phyloP scores from a whole-genome alignment of 2,797 vertebrate species.

The Apogon hyalosoma region DNA sequence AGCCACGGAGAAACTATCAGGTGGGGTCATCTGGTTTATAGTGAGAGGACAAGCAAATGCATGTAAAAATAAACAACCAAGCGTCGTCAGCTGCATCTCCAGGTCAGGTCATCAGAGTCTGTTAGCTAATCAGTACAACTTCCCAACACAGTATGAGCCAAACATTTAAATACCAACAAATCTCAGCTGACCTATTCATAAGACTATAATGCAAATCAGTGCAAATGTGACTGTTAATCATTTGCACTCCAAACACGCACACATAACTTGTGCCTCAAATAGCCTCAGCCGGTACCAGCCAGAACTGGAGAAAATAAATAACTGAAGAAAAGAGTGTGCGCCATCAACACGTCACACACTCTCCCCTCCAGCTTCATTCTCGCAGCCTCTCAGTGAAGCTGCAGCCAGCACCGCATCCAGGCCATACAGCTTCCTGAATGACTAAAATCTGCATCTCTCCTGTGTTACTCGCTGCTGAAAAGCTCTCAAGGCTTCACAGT shows the following conservation, averaged over 20 bases:
- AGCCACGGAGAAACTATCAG: conserved; percentile 44
- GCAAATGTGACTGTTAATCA: conserved; percentile 33
- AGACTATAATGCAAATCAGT: conserved; percentile 14
- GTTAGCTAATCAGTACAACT: conserved; percentile 5
- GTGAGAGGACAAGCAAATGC: conserved; percentile 10
- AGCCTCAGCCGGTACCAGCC: conserved; percentile 63
- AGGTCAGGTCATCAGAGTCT: neutral
- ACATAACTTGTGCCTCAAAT: conserved; percentile 48
- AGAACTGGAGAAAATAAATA: conserved; percentile 66
- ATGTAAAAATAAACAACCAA: conserved; percentile 16
- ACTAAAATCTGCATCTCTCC: conserved; percentile 39
- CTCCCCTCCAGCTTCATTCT: conserved; percentile 47
- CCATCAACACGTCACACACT: conserved; percentile 60
- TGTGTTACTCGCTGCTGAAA: neutral
- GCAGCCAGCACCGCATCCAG: conserved; percentile 45
- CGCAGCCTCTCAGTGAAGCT: conserved; percentile 39
- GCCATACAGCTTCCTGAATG: conserved; percentile 36
- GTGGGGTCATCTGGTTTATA: conserved; percentile 35
- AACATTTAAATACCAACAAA: neutral
- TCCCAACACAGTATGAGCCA: neutral
- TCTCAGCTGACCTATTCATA: conserved; percentile 3
- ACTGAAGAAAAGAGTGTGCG: conserved; percentile 54
- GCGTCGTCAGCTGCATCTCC: neutral
- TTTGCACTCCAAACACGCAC: conserved; percentile 38
- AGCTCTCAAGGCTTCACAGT: conserved; percentile 21